Evolutionary conservation across 2,888 invertebrate species (phyloP).

Genomic region (Halictus quadricinctus): DNA sequence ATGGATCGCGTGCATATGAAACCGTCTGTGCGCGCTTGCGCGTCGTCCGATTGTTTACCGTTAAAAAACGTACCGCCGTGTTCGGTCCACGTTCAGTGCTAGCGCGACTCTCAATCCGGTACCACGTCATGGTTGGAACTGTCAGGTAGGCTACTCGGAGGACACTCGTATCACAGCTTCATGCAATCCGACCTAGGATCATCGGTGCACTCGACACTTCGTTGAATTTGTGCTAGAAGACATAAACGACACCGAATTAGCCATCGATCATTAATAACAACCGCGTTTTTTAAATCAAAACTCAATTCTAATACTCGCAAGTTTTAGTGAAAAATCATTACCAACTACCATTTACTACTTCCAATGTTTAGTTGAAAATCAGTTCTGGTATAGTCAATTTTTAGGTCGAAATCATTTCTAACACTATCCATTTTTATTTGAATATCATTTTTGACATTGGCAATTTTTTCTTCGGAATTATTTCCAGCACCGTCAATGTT

Average conservation of each 20-base stretch:
- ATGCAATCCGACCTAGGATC: not conserved
- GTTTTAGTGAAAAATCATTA: not conserved
- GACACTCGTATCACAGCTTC: not conserved
- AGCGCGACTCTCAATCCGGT: conserved; percentile 70
- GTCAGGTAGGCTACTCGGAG: conserved; percentile 64
- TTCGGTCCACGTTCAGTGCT: conserved; percentile 70
- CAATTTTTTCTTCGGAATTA: too few relatives aligned
- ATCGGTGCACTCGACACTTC: not conserved
- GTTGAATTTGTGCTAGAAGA: not conserved
- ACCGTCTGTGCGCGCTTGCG: conserved; percentile 67
- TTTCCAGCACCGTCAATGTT: too few relatives aligned
- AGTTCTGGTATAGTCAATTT: not conserved
- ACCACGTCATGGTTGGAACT: conserved; percentile 74
- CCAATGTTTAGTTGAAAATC: not conserved
- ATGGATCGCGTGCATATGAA: conserved; percentile 43
- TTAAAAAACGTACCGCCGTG: conserved; percentile 66
- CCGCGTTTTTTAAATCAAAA: not conserved
- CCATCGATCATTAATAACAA: not conserved
- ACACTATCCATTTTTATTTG: too few relatives aligned
- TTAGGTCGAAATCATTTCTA: too few relatives aligned
- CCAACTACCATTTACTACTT: not conserved
- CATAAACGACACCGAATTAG: too few relatives aligned
- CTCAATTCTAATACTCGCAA: not conserved
- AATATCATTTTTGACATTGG: too few relatives aligned
- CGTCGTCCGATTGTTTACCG: conserved; percentile 64